A percentile compares a stretch with the other conserved stretches of the same genome.
phyloP scores from a whole-genome alignment of 2,113 vertebrate genomes.

The Sinocyclocheilus anophthalmus region DNA sequence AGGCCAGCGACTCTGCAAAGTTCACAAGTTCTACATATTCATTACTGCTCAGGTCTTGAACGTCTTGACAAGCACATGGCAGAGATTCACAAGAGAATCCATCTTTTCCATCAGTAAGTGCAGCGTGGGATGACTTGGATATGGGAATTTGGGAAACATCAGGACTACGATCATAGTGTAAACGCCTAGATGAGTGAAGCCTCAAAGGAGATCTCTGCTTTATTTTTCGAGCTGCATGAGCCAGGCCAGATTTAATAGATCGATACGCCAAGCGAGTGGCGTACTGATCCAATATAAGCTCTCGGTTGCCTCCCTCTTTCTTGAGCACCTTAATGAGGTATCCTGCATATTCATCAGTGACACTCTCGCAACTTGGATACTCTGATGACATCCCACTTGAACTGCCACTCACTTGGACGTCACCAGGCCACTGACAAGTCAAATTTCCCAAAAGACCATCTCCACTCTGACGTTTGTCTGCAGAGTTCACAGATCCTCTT shows the following conservation, averaged over 20 bases:
- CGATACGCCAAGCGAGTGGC: constrained; percentile 90
- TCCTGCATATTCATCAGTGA: constrained; percentile 91
- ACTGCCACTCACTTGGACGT: constrained; percentile 65
- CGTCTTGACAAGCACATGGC: constrained; percentile 64
- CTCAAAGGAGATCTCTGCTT: constrained; percentile 71
- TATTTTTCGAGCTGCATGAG: constrained; percentile 83
- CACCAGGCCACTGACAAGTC: constrained; percentile 66
- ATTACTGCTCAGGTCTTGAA: constrained; percentile 53
- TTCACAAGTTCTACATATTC: constrained; percentile 75
- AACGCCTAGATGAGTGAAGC: constrained; percentile 63
- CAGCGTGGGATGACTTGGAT: constrained; percentile 64
- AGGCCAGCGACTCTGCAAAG: constrained; percentile 89
- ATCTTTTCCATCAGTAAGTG: constrained; percentile 61
- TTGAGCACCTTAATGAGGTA: constrained; percentile 89
- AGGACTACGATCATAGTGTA: constrained; percentile 67
- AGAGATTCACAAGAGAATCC: constrained; percentile 50
- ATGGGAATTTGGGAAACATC: constrained; percentile 67
- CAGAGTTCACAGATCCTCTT: constrained; percentile 66
- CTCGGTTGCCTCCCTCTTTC: constrained; percentile 84
- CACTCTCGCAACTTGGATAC: constrained; percentile 92
- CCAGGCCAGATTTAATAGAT: constrained; percentile 87
- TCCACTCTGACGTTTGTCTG: constrained; percentile 56
- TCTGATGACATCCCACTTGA: constrained; percentile 81
- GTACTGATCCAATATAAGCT: constrained; percentile 92
- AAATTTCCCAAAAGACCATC: constrained; percentile 59